Evolutionary conservation across 2,797 vertebrate species (phyloP).

Genomic region (Semaprochilodus insignis): DNA sequence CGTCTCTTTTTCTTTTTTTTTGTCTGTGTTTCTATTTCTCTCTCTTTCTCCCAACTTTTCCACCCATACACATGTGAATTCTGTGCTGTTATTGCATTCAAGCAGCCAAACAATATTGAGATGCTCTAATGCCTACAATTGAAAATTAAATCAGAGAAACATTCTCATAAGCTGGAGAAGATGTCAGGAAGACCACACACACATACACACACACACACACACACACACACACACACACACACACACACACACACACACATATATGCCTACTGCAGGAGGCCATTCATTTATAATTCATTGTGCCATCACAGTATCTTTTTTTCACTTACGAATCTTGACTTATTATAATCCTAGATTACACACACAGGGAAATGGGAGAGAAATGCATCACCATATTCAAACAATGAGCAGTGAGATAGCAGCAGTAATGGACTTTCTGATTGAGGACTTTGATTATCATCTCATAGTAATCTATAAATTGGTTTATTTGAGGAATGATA

Average conservation of each 20-base stretch:
- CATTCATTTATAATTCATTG: conserved; percentile 43
- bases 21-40: not conserved
- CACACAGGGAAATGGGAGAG: conserved; percentile 15
- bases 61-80: not conserved
- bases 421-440: conserved; percentile 46
- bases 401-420: conserved; percentile 11
- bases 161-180: conserved; percentile 24
- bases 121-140: conserved; percentile 9
- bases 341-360: conserved; percentile 45
- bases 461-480: conserved; percentile 15
- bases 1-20: not conserved
- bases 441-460: conserved; percentile 51
- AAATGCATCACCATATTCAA: conserved; percentile 8
- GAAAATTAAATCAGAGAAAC: conserved; percentile 46
- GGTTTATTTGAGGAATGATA: conserved; percentile 16
- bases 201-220: conserved; percentile 12
- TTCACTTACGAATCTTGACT: conserved; percentile 50
- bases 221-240: not conserved
- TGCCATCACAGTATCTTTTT: conserved; percentile 39
- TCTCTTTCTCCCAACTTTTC: conserved; percentile 2
- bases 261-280: conserved; percentile 38
- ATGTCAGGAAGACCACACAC: conserved; percentile 2
- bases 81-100: not conserved
- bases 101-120: conserved; percentile 7
- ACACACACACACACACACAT: not conserved